phyloP scores from a whole-genome alignment of 2,888 invertebrate genomes.

The Balanococcus diminutus region DNA sequence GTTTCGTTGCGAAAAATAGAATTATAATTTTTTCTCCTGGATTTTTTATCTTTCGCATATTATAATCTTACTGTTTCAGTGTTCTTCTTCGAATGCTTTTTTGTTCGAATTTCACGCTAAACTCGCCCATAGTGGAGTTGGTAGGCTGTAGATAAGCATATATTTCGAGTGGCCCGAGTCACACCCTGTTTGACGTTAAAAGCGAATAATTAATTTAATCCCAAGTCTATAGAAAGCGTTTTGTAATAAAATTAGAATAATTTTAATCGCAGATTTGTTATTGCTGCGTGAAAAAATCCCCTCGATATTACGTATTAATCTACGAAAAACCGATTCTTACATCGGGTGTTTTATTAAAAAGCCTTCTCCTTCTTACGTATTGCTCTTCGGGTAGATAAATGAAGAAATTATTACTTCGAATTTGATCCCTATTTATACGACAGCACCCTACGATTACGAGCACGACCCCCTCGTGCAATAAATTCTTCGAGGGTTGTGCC shows the following conservation, averaged over 20 bases:
- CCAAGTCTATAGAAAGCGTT: neutral
- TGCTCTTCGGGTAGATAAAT: slow-evolving; percentile 2
- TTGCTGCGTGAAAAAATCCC: neutral
- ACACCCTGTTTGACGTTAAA: neutral
- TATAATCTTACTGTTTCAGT: neutral
- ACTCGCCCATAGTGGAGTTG: neutral
- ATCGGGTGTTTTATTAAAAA: neutral
- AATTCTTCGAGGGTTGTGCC: neutral
- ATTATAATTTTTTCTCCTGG: slow-evolving; percentile 9
- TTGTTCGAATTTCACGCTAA: neutral
- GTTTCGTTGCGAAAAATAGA: neutral
- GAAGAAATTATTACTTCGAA: slow-evolving; percentile 22
- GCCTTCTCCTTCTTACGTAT: neutral
- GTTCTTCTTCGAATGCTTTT: neutral
- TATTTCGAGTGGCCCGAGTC: neutral
- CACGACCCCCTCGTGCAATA: neutral
- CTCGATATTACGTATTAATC: neutral
- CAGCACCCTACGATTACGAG: neutral
- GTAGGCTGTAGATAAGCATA: neutral
- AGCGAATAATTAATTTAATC: slow-evolving; percentile 19
- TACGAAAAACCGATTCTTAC: neutral
- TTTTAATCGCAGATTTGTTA: slow-evolving; percentile 7
- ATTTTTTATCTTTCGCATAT: neutral
- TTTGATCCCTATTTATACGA: neutral
- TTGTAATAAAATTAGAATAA: slow-evolving; percentile 11